These are phyloP conservation scores for Micrastur ruficollis DNA, from an alignment of 2,797 vertebrate genomes.

Conservation along the genomic window DNA sequence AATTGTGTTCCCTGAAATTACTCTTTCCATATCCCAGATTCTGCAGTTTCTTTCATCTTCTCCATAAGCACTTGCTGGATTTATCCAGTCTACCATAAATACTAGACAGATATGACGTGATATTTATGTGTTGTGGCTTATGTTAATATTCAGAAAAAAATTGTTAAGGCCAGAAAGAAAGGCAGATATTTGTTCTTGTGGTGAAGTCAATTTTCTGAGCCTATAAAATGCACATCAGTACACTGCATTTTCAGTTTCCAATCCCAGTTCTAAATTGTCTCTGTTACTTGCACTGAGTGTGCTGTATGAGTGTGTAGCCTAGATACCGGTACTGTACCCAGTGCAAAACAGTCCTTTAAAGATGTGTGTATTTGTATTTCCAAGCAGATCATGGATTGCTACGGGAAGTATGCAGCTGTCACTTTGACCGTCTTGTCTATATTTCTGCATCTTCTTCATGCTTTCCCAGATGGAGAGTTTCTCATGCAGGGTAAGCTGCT, in stretches of 20 bases:
- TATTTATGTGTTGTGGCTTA: neutral
- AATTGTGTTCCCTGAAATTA: neutral
- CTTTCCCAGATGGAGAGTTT: constrained; percentile 84
- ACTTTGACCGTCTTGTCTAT: constrained; percentile 80
- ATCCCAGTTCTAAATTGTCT: neutral
- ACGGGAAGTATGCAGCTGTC: constrained; percentile 81
- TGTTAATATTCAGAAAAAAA: neutral
- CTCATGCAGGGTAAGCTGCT: constrained; percentile 77
- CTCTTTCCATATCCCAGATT: neutral
- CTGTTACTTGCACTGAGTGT: neutral
- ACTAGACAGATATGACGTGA: neutral
- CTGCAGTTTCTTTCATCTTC: neutral
- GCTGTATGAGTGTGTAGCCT: neutral
- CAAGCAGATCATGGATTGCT: constrained; percentile 76
- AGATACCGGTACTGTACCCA: neutral
- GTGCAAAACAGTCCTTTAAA: neutral
- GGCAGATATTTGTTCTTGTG: neutral
- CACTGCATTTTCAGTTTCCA: neutral
- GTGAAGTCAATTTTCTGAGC: neutral
- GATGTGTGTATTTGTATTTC: constrained; percentile 46
- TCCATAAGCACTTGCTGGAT: neutral
- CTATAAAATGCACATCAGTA: neutral
- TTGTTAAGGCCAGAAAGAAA: neutral
- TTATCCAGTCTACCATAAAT: neutral
- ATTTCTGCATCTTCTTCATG: constrained; percentile 84